Evolutionary conservation across 2,113 vertebrate species (phyloP).

Genomic region (Odocoileus virginianus): DNA sequence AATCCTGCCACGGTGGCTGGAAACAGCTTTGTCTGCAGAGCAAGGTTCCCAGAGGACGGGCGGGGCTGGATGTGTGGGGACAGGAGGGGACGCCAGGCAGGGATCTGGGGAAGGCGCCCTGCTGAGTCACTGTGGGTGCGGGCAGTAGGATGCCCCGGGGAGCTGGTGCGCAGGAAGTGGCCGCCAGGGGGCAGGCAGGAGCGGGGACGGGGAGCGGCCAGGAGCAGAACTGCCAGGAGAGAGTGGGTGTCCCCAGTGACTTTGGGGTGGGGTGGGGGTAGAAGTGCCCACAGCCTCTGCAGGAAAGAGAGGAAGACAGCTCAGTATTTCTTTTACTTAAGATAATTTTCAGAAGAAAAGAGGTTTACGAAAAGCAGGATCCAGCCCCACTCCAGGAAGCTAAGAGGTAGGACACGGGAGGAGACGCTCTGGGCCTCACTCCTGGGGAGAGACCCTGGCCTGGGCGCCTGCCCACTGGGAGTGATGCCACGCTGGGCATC

Average conservation of each 20-base stretch:
- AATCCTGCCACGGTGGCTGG: rapidly evolving
- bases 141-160: rapidly evolving
- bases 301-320: background rate
- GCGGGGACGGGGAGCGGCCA: rapidly evolving
- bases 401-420: background rate
- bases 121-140: background rate
- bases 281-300: background rate
- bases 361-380: background rate
- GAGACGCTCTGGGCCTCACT: background rate
- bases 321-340: background rate
- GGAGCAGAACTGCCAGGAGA: background rate
- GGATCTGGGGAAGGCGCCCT: background rate
- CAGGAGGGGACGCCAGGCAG: rapidly evolving
- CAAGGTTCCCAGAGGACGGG: background rate
- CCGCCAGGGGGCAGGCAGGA: background rate
- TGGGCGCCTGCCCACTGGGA: rapidly evolving
- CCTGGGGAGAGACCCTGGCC: background rate
- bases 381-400: background rate
- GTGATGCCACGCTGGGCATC: rapidly evolving
- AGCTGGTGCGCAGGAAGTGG: background rate
- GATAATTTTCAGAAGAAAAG: background rate
- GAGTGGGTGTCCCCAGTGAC: background rate
- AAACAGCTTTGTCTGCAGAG: background rate
- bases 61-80: background rate
- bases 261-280: background rate